Evolutionary conservation across 2,113 vertebrate species (phyloP), one percentile per base, ranked within the genome.

Genomic region (Danionella cerebrum): DNA sequence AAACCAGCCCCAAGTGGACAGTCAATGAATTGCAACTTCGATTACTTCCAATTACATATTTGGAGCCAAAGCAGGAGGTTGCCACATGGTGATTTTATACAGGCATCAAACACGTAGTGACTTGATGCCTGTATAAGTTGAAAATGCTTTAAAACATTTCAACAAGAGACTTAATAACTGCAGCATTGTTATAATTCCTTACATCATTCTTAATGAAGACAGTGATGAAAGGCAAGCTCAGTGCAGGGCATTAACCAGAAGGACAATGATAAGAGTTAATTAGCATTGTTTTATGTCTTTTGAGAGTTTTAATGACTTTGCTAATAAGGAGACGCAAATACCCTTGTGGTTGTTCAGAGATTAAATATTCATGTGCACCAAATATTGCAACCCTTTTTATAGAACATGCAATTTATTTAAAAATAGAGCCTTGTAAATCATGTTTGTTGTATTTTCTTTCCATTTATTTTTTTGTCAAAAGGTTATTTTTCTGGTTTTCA

Each of bases 181-280:
- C 42, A 58, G 36, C 10, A 58, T 31, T 67, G 47, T 66, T 27
- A 38, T 41, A 27, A 41, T 22, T 51, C 35, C n/a, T 62, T 67
- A 65, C 36, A 22, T 50, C 50, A 24, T 45, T 45, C 33, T 50
- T 73, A 67, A 58, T 67, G 63, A 73, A 65, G 55, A 29, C 18
- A 25, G n/a, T 33, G 25, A 62, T 73, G 47, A 72, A 76, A 65
- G 27, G 19, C 2, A 18, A 27, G 51, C 41, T 31, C 25, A 3
- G 21, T 55, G 35, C 13, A 66, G 45, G 24, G 51, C 18, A 18
- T 62, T 4, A 41, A 29, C 29, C 33, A 55, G 59, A 65, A 60
- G 33, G 25, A 50, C 48, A 54, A 21, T 41, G 36, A 57, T 42
- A 65, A 69, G 38, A 24, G 66, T 44, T 31, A 65, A 65, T 72